phyloP scores from a whole-genome alignment of 1,140 invertebrate genomes.

The Philotrypesis tridentata region DNA sequence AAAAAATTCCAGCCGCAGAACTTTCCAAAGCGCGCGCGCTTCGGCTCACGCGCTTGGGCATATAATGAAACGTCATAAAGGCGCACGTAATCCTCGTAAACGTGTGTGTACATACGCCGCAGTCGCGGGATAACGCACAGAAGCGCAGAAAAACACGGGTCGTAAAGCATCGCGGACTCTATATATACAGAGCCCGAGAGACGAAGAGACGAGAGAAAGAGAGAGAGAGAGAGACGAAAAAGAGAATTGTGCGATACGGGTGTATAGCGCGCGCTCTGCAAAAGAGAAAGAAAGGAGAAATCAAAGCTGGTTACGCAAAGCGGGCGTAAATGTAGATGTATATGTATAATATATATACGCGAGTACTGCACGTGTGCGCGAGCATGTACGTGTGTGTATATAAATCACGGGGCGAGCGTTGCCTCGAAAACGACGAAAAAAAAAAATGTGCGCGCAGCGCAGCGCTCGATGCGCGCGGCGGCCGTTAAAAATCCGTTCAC shows the following conservation, averaged over 20 bases:
- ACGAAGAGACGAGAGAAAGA: background rate
- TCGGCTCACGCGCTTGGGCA: too few species aligned
- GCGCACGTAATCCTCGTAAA: background rate
- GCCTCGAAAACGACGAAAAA: conserved; percentile 6
- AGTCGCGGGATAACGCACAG: background rate
- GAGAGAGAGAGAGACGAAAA: too few species aligned
- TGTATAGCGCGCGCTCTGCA: background rate
- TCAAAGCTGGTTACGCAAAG: conserved; percentile 8
- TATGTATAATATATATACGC: too few species aligned
- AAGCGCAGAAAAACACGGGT: background rate
- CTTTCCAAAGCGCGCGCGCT: too few species aligned
- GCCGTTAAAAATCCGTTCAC: background rate
- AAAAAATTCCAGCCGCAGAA: background rate
- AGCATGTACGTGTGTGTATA: background rate
- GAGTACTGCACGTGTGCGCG: too few species aligned
- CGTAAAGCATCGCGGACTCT: background rate
- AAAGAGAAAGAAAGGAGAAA: conserved; percentile 17
- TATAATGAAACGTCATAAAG: background rate
- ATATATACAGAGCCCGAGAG: too few species aligned
- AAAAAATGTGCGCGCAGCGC: background rate
- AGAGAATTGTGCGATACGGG: too few species aligned
- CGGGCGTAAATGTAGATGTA: background rate
- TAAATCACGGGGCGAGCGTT: background rate
- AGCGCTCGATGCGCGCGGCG: background rate
- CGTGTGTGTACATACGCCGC: background rate